A percentile compares a stretch with the other conserved stretches of the same genome.
Evolutionary conservation across 2,113 vertebrate genomes (phyloP).

Genomic region (Nestor notabilis): DNA sequence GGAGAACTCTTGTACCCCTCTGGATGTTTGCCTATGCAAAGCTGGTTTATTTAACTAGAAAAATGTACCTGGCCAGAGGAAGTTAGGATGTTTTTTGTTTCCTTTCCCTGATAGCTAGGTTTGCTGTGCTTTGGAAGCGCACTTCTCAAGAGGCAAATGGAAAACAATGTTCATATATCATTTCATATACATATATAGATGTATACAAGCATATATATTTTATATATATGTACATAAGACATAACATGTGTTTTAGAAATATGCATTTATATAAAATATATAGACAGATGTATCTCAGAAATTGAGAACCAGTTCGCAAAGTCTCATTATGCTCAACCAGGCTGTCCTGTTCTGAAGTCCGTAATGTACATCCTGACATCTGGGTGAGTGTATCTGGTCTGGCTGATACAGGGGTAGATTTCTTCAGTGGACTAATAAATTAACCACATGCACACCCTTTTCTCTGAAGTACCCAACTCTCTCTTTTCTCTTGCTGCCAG

Average conservation of each 20-base stretch:
- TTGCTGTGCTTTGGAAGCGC: not conserved
- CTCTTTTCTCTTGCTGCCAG: not conserved
- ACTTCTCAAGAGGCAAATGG: not conserved
- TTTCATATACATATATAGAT: not conserved
- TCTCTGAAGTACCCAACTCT: rapidly evolving
- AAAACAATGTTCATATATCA: not conserved
- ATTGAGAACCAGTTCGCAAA: not conserved
- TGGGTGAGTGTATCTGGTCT: not conserved
- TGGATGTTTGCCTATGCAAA: not conserved
- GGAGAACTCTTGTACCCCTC: not conserved
- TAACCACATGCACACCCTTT: not conserved
- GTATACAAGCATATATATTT: not conserved
- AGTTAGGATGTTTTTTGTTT: not conserved
- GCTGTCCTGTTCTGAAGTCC: not conserved
- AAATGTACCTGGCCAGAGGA: not conserved
- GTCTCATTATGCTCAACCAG: not conserved
- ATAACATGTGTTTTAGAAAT: not conserved
- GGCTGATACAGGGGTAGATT: not conserved
- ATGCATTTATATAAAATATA: not conserved
- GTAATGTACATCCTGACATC: not conserved
- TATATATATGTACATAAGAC: not conserved
- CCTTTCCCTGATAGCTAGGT: not conserved
- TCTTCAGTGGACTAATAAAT: not conserved
- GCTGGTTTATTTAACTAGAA: not conserved
- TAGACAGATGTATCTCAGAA: not conserved